A percentile compares a stretch with the other conserved stretches of the same genome.
Conservation (phyloP, 2,113 vertebrate genomes). For the Ammodytes marinus region DNA sequence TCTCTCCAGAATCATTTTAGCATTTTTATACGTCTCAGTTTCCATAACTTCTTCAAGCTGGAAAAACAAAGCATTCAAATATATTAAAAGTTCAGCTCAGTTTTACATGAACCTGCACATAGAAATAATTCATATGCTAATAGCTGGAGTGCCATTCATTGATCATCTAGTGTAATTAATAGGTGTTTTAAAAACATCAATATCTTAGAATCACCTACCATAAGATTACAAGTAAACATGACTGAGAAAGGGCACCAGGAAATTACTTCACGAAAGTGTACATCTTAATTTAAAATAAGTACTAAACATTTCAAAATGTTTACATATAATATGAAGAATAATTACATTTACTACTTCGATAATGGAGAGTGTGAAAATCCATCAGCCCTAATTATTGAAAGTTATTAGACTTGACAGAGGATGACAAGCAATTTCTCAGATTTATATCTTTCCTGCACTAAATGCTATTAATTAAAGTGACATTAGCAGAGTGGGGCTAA, state of each 20-base stretch:
- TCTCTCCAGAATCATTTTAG: constrained; percentile 98
- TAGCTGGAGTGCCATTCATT: constrained; percentile 2
- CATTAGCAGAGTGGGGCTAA: constrained; percentile 95
- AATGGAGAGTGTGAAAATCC: constrained; percentile 99
- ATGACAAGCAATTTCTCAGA: constrained; percentile 99
- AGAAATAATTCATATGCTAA: constrained; percentile 8
- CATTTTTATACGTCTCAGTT: constrained; percentile 98
- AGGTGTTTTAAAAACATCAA: constrained; percentile 9
- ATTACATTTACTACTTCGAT: constrained; percentile 99
- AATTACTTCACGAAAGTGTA: constrained; percentile 52
- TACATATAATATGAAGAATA: constrained; percentile 99
- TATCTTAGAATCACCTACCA: constrained; percentile 42
- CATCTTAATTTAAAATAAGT: constrained; percentile 90
- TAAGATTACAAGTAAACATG: constrained; percentile 33
- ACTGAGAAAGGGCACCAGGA: constrained; percentile 31
- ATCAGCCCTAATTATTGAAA: constrained; percentile 99
- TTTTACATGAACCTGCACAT: background rate
- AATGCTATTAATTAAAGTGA: constrained; percentile 99
- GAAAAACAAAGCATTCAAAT: constrained; percentile 17
- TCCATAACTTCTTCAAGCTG: constrained; percentile 99
- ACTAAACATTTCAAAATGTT: constrained; percentile 96
- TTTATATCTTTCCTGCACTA: constrained; percentile 96
- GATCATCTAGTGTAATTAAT: constrained; percentile 43
- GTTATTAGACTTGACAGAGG: constrained; percentile 99
- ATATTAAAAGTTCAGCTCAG: background rate